Evolutionary conservation across 2,113 vertebrate genomes (phyloP), one percentile per base, ranked within the genome.

Genomic region (Recurvirostra avosetta): DNA sequence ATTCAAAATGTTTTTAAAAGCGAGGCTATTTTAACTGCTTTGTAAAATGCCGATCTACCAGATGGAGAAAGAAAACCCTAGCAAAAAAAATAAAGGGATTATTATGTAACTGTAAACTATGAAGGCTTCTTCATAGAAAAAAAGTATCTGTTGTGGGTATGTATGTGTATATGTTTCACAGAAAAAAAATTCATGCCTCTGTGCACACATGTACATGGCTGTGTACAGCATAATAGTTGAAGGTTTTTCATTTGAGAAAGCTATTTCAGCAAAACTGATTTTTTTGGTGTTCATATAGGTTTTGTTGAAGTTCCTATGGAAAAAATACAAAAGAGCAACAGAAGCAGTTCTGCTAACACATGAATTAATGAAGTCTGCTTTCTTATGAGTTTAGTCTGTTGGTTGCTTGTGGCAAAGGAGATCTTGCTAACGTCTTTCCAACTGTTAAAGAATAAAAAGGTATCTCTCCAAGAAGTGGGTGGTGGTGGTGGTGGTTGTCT

Each of bases 1-100:
- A 86, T 38, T 80, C 53, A n/a, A 95, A 92, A 86, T 36, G 38
- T 40, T 86, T 96, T 90, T 62, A 74, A 86, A 81, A 77, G 73
- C 45, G 34, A 58, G 25, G 30, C 25, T 92, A 74, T 74, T 71
- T 56, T 71, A 94, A 73, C 19, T 13, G 49, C 36, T 76, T 71
- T 27, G 15, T 56, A 78, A 65, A 77, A 75, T 59, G 43, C 47
- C 81, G 75, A 30, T 43, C 53, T 80, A 80, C 32, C 56, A 72
- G 40, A 29, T 43, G 19, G 34, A 80, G 72, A 87, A 71, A 75
- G 61, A 83, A 91, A 91, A 68, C 6, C 12, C n/a, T 29, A 55
- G 14, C 17, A 92, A 75, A 63, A 78, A 73, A 86, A 87, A 45
- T 45, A 88, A 73, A 29, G 32, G 26, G 30, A 65, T 70, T 78